Evolutionary conservation across 2,888 invertebrate genomes (phyloP).

Genomic region (Hirtodrosophila alboralis): DNA sequence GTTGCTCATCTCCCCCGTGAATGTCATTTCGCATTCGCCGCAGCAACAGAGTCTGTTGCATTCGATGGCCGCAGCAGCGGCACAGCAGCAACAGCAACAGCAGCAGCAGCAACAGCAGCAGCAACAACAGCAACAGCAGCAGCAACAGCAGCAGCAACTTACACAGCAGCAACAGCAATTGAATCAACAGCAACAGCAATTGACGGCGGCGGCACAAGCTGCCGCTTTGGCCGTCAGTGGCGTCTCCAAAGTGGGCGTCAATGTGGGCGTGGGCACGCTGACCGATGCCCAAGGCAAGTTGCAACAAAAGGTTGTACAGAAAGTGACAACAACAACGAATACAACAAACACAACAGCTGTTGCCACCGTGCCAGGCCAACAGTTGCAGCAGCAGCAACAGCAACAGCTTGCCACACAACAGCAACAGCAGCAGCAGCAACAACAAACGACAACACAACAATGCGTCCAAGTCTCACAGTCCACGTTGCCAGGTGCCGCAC

Average conservation of each 20-base stretch:
- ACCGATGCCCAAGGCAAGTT: conserved; percentile 80
- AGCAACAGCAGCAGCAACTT: conserved; percentile 54
- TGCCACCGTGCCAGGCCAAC: conserved; percentile 80
- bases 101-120: conserved; percentile 64
- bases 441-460: conserved; percentile 86
- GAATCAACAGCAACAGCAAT: conserved; percentile 44
- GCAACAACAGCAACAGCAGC: conserved; percentile 62
- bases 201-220: conserved; percentile 52
- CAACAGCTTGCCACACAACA: conserved; percentile 37
- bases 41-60: conserved; percentile 84
- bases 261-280: conserved; percentile 12
- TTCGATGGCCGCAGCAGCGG: conserved; percentile 74
- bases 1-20: conserved; percentile 87
- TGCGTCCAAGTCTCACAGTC: conserved; percentile 90
- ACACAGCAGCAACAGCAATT: conserved; percentile 57
- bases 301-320: conserved; percentile 86
- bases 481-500: conserved; percentile 88
- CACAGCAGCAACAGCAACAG: conserved; percentile 77
- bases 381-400: conserved; percentile 2
- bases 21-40: conserved; percentile 82
- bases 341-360: too few relatives aligned
- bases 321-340: conserved; percentile 84
- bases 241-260: conserved; percentile 47
- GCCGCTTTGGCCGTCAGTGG: conserved; percentile 39
- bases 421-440: conserved; percentile 76